Base-by-base conservation (phyloP, 2,113 vertebrate species). In the Larimichthys crocea region DNA sequence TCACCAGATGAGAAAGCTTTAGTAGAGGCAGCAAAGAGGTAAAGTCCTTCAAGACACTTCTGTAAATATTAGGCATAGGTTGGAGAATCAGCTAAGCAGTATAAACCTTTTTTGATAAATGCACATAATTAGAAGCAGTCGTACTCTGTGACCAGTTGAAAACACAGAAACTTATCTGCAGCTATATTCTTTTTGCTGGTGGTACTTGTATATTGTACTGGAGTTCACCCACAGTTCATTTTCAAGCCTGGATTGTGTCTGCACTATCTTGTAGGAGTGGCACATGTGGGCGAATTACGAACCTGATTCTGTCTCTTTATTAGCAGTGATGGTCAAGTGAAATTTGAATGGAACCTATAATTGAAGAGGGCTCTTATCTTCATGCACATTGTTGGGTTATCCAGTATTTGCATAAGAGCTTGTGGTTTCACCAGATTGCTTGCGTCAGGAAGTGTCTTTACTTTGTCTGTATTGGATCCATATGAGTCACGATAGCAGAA, bases 1-100 rank as follows among this genome's bases (percentile, higher is more conserved):
- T 99, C 98, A 0, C 98, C 98, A 1, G 98, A 99, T 80, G 98
- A 99, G 93, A 99, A 99, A 76, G 97, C 98, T 75, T 94, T 99
- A 17, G 97, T 99, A 40, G 98, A 99, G 94, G 98, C 98, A 83
- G 94, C 97, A 5, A 97, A 97, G 90, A 97, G 97, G 98, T 99
- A 82, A 50, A 11, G 31, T 74, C 40, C 2, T 9, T 24, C 2
- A 24, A 16, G 5, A 14, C 42, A 16, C 17, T 53, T 3, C 10
- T 59, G 14, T 40, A 16, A 31, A 14, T 19, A 14, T 0, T n/a
- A 31, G 31, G 10, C 40, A 62, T 8, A 12, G 11, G 53, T 31
- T 72, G 1, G 56, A 52, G 53, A 35, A 56, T 10, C 19, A 8
- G 52, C 42, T 2, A 31, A 44, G 11, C 42, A 44, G 42, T 12